Evolutionary conservation across 2,888 invertebrate genomes (phyloP).

Genomic region (Conomelus anceps): DNA sequence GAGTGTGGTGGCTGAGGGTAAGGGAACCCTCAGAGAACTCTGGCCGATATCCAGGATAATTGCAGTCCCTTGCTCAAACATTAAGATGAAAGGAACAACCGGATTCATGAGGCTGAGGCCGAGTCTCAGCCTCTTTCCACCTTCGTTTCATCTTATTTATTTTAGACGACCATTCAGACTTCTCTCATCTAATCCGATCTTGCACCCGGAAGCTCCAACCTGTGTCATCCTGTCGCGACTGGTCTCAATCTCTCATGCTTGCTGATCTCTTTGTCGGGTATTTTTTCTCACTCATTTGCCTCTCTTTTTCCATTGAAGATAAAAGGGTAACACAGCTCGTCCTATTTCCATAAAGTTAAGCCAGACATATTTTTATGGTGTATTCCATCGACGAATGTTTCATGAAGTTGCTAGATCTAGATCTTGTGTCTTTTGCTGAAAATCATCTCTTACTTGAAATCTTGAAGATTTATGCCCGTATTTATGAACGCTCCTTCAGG

Average conservation of each 20-base stretch:
- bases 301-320: background rate
- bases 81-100: background rate
- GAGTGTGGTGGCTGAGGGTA: too few relatives aligned
- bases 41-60: background rate
- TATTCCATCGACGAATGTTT: too few relatives aligned
- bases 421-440: too few relatives aligned
- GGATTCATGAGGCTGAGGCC: background rate
- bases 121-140: background rate
- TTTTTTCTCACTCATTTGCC: background rate
- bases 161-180: slow-evolving; percentile 3
- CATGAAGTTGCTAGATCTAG: too few relatives aligned
- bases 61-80: background rate
- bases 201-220: background rate
- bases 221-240: background rate
- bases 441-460: too few relatives aligned
- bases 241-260: background rate
- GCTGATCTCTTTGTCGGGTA: background rate
- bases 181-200: background rate
- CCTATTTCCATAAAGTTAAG: too few relatives aligned
- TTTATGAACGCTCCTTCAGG: too few relatives aligned
- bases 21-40: background rate
- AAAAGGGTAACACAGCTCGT: too few relatives aligned
- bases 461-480: too few relatives aligned
- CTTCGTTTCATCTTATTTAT: slow-evolving; percentile 10
- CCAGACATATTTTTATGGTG: too few relatives aligned